Evolutionary conservation across 2,888 invertebrate genomes (phyloP).

Genomic region (Fragum sueziense): DNA sequence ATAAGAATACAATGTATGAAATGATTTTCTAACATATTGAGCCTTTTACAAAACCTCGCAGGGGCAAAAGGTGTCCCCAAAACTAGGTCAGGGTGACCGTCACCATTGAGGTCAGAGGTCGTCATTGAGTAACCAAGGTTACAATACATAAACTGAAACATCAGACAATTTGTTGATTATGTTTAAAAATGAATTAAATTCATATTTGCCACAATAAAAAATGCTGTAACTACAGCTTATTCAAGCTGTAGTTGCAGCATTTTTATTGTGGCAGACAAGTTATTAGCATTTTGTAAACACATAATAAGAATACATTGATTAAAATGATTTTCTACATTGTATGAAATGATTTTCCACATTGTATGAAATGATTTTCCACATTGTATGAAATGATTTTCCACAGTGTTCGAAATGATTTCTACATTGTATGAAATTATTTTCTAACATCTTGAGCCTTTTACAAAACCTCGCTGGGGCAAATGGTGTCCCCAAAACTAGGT

Average conservation of each 20-base stretch:
- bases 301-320: not conserved
- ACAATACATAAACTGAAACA: conserved; percentile 73
- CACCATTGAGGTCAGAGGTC: conserved; percentile 73
- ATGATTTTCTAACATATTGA: not conserved
- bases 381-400: no score
- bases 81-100: conserved; percentile 75
- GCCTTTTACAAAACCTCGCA: no score
- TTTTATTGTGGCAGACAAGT: no score
- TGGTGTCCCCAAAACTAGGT: conserved; percentile 77
- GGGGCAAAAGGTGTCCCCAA: conserved; percentile 77
- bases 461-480: conserved; percentile 75
- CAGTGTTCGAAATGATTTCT: no score
- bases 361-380: not conserved
- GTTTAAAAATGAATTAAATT: no score
- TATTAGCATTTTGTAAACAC: not conserved
- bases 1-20: not conserved
- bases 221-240: no score
- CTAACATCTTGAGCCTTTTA: no score
- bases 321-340: not conserved
- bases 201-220: no score
- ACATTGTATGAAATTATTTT: no score
- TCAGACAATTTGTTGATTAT: no score
- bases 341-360: not conserved
- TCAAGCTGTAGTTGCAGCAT: no score
- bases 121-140: conserved; percentile 76